A percentile compares a stretch with the other conserved stretches of the same genome.
Conservation (phyloP, 2,797 vertebrate genomes). For the Pristis pectinata region DNA sequence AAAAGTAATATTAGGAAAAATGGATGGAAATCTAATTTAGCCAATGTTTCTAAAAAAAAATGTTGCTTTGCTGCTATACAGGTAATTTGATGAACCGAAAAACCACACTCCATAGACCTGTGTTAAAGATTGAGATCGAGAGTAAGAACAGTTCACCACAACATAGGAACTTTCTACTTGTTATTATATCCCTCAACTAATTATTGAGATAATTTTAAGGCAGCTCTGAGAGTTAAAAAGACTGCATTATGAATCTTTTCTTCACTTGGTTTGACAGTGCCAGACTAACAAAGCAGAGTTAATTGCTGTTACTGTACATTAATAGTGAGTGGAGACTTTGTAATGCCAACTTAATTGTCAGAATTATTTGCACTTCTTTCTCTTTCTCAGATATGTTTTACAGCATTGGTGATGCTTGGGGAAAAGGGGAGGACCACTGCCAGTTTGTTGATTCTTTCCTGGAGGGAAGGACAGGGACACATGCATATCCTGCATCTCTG, state of each 20-base stretch:
- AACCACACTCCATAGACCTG: too few relatives aligned
- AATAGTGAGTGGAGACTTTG: not conserved
- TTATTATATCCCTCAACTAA: not conserved
- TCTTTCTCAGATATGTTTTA: slow-evolving; percentile 77
- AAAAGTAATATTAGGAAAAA: not conserved
- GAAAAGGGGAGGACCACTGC: slow-evolving; percentile 92
- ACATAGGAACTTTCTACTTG: not conserved
- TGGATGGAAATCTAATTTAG: not conserved
- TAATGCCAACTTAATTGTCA: not conserved
- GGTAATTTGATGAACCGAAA: not conserved
- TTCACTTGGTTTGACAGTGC: not conserved
- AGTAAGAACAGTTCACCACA: not conserved
- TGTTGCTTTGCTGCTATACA: not conserved
- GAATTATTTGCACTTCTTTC: not conserved
- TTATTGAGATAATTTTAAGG: not conserved
- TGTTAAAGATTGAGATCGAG: not conserved
- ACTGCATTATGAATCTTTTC: not conserved
- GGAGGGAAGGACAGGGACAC: slow-evolving; percentile 86
- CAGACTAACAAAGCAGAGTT: not conserved
- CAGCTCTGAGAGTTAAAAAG: not conserved
- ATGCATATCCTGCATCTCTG: slow-evolving; percentile 67
- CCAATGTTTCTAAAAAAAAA: not conserved
- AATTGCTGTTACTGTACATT: not conserved
- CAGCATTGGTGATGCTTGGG: slow-evolving; percentile 86
- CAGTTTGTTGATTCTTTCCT: slow-evolving; percentile 96